Evolutionary conservation across 2,113 vertebrate species (phyloP).

Genomic region (Speoplatyrhinus poulsoni): DNA sequence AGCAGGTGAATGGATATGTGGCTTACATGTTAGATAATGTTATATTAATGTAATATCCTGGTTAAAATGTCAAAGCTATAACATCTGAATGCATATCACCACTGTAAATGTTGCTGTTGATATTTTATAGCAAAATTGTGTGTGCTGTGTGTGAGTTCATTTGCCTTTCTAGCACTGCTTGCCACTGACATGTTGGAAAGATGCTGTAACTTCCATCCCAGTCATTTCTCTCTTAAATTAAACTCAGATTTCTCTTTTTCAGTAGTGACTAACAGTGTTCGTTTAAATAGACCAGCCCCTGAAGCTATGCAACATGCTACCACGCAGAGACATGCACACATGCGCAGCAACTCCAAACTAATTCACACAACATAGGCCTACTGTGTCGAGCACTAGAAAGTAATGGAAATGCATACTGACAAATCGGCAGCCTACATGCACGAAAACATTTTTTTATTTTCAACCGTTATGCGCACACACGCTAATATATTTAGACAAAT

Average conservation of each 20-base stretch:
- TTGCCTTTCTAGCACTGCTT: background rate
- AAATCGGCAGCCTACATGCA: slow-evolving; percentile 28
- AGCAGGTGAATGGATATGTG: background rate
- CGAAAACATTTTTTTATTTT: slow-evolving; percentile 16
- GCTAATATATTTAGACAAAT: slow-evolving; percentile 10
- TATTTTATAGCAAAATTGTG: too few relatives aligned
- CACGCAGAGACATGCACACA: slow-evolving; percentile 38
- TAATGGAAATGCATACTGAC: slow-evolving; percentile 51
- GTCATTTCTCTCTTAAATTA: slow-evolving; percentile 29
- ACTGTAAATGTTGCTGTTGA: too few relatives aligned
- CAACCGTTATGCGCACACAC: background rate
- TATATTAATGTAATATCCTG: too few relatives aligned
- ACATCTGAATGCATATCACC: too few relatives aligned
- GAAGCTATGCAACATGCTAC: slow-evolving; percentile 54
- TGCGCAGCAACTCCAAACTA: slow-evolving; percentile 2
- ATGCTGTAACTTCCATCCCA: slow-evolving; percentile 1
- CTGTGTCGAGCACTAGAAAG: background rate
- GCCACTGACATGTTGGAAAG: background rate
- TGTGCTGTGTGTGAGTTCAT: too few relatives aligned
- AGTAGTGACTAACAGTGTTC: slow-evolving; percentile 65
- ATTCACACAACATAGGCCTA: slow-evolving; percentile 3
- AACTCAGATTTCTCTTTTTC: slow-evolving; percentile 28
- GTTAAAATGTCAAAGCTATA: too few relatives aligned
- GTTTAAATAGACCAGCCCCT: slow-evolving; percentile 71
- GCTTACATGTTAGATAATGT: background rate